Conservation (phyloP, 2,113 vertebrate species). For the Cyprinus carpio region DNA sequence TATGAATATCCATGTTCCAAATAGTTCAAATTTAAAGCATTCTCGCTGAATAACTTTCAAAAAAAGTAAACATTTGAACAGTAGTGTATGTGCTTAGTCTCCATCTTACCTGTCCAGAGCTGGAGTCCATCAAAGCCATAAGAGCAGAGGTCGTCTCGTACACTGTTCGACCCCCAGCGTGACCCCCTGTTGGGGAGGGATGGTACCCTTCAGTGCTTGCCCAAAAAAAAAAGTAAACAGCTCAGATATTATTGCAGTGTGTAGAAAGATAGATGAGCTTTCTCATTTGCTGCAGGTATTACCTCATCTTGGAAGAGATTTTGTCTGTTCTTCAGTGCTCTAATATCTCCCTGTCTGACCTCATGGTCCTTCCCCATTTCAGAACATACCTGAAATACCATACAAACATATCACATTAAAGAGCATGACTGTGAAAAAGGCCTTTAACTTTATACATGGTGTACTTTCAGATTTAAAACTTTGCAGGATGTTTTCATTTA, state of each 20-base stretch:
- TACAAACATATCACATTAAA: too few species aligned
- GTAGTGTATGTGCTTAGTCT: background rate
- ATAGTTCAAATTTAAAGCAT: background rate
- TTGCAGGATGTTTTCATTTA: too few species aligned
- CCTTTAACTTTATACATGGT: too few species aligned
- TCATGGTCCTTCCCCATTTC: slow-evolving; percentile 82
- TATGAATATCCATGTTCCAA: too few species aligned
- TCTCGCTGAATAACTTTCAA: background rate
- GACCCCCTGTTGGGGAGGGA: slow-evolving; percentile 86
- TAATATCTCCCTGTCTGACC: slow-evolving; percentile 81
- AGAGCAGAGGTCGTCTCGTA: slow-evolving; percentile 90
- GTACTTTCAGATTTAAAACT: too few species aligned
- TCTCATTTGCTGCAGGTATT: slow-evolving; percentile 8
- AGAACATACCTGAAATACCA: slow-evolving; percentile 82
- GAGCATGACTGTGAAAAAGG: too few species aligned
- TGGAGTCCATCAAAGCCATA: slow-evolving; percentile 94
- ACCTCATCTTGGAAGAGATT: slow-evolving; percentile 98
- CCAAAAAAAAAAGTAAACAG: slow-evolving; percentile 64
- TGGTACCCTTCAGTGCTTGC: slow-evolving; percentile 85
- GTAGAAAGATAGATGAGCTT: background rate
- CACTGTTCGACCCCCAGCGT: slow-evolving; percentile 88
- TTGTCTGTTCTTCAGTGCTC: slow-evolving; percentile 87
- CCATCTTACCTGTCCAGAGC: slow-evolving; percentile 87
- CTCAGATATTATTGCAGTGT: background rate
- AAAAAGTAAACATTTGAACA: background rate